phyloP scores from a whole-genome alignment of 1,140 invertebrate species.

The Diuraphis noxia region DNA sequence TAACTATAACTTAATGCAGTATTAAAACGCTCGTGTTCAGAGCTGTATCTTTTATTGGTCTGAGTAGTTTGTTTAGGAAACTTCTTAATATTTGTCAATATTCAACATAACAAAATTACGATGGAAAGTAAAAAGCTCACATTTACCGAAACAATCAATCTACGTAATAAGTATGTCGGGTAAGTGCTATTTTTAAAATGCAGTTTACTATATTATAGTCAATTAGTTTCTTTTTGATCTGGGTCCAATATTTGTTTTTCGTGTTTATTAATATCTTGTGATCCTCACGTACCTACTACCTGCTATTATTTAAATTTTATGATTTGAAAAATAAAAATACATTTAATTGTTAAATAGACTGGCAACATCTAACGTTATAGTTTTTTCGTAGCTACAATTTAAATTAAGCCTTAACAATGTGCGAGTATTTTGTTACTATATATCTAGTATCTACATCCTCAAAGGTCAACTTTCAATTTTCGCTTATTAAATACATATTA shows the following conservation, averaged over 20 bases:
- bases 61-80: neutral
- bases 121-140: slow-evolving; percentile 28
- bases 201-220: neutral
- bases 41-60: neutral
- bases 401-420: neutral
- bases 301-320: neutral
- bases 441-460: too few species aligned
- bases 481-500: neutral
- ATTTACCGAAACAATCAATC: slow-evolving; percentile 2
- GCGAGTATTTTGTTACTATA: neutral
- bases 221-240: neutral
- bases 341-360: neutral
- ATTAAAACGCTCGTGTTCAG: neutral
- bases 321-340: neutral
- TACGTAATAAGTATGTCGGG: slow-evolving; percentile 39
- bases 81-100: neutral
- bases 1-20: neutral
- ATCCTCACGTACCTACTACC: neutral
- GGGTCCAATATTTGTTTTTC: neutral
- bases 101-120: neutral
- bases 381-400: neutral
- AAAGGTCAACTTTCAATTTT: neutral
- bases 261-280: neutral
- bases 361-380: neutral
- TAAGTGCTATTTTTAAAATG: slow-evolving; percentile 27